Evolutionary conservation across 2,113 vertebrate species (phyloP), one percentile per base, ranked within the genome.

Genomic region (Onychostoma macrolepis): DNA sequence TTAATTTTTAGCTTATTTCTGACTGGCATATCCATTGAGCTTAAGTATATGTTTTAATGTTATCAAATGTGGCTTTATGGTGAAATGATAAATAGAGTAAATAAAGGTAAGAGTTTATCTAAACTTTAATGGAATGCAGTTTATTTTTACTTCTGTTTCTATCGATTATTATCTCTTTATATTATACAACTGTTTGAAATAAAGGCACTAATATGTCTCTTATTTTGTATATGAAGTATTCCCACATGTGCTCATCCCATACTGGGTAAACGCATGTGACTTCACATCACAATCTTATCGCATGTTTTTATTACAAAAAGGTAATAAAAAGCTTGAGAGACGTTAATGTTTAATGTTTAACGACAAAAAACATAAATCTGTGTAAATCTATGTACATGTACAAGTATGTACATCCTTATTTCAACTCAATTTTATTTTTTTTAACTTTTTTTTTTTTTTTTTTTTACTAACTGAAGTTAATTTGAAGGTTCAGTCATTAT

Each of bases 271-370:
- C 4, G 41, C 45, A 71, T 13, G 67, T 74, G 82, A 84, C 80
- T 83, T 83, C 15, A 43, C 82, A 19, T 4, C 69, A 74, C 82
- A 28, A 71, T 74, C 45, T 71, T 74, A 84, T 69, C 61, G 28
- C 28, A 0, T 45, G 48, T 71, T 82, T 75, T 72, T 72, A 72
- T 86, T n/a, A 36, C 41, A 43, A 83, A 65, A 26, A 45, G 28
- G 13, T 82, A 48, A 48, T 74, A 74, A 74, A 74, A 56, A 1
- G 12, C n/a, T 74, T 26, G 7, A 74, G 24, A 56, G 69, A 33
- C 1, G 21, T 74, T 38, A 58, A 84, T 53, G 65, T 69, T 71
- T 83, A 53, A 53, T 83, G 38, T 69, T 72, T 71, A 72, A 36
- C 5, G 53, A 30, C 48, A 72, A 45, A n/a, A 53, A 84, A 58